phyloP scores from a whole-genome alignment of 2,888 invertebrate genomes.

The Oscheius sp. region DNA sequence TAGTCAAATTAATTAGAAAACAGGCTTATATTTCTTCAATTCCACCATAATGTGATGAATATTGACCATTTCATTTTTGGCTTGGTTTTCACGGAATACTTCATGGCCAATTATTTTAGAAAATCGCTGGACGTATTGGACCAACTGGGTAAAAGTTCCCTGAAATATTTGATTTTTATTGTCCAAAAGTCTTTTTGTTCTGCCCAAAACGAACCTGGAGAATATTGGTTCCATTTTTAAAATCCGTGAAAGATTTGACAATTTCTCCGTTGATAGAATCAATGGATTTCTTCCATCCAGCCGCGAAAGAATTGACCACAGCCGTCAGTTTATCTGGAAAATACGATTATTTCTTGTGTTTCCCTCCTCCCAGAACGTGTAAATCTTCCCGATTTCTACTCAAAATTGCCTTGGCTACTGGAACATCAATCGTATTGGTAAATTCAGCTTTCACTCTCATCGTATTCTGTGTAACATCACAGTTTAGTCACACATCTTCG shows the following conservation, averaged over 20 bases:
- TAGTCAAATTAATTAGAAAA: constrained; percentile 79
- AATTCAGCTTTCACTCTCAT: too few relatives aligned
- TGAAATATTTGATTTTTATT: constrained; percentile 69
- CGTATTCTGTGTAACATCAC: too few relatives aligned
- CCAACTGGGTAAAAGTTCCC: constrained; percentile 90
- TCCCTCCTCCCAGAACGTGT: too few relatives aligned
- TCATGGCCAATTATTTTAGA: constrained; percentile 89
- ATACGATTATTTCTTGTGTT: too few relatives aligned
- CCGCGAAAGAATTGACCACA: constrained; percentile 88
- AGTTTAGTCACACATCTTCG: too few relatives aligned
- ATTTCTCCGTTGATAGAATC: constrained; percentile 95
- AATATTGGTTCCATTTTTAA: constrained; percentile 92
- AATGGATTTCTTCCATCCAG: constrained; percentile 93
- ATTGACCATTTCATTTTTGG: constrained; percentile 88
- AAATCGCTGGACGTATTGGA: constrained; percentile 97
- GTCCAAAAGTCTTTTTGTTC: too few relatives aligned
- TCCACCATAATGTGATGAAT: constrained; percentile 99
- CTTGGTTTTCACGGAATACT: constrained; percentile 75
- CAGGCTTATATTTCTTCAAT: constrained; percentile 97
- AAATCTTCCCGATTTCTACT: too few relatives aligned
- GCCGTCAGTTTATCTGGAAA: constrained; percentile 80
- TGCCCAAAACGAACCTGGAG: constrained; percentile 83
- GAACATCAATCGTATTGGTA: too few relatives aligned
- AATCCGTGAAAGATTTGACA: constrained; percentile 91
- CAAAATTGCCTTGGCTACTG: too few relatives aligned